Evolutionary conservation across 2,888 invertebrate species (phyloP).

Genomic region (Drosophila anomalata): DNA sequence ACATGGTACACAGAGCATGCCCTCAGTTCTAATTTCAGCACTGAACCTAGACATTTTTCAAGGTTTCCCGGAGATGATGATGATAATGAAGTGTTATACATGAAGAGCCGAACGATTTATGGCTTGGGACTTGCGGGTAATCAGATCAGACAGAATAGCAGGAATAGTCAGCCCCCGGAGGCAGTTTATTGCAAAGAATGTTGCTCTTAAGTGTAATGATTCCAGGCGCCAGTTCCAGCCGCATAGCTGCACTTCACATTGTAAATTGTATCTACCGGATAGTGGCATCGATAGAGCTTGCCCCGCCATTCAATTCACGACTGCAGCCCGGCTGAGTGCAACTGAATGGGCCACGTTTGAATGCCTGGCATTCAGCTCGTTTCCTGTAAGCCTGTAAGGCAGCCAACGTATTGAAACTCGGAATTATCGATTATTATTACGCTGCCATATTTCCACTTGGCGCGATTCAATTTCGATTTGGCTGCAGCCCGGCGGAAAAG

Average conservation of each 20-base stretch:
- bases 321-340: conserved; percentile 37
- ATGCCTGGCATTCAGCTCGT: conserved; percentile 41
- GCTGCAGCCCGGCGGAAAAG: conserved; percentile 24
- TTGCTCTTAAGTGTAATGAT: conserved; percentile 25
- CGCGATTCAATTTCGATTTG: conserved; percentile 46
- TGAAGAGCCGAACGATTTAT: conserved; percentile 48
- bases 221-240: neutral
- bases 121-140: conserved; percentile 51
- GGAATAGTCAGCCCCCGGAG: no score
- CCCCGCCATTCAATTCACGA: conserved; percentile 12
- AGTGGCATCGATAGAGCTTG: neutral
- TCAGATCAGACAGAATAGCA: conserved; percentile 54
- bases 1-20: neutral
- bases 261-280: conserved; percentile 11
- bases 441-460: conserved; percentile 9
- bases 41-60: conserved; percentile 25
- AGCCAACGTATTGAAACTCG: conserved; percentile 44
- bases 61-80: conserved; percentile 32
- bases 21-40: conserved; percentile 26
- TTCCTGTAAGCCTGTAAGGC: conserved; percentile 17
- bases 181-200: neutral
- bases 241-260: conserved; percentile 16
- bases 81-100: conserved; percentile 69
- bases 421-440: conserved; percentile 57
- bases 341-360: conserved; percentile 40